Evolutionary conservation across 2,888 invertebrate genomes (phyloP), one percentile per base, ranked within the genome.

Genomic region (Diaphora mendica): DNA sequence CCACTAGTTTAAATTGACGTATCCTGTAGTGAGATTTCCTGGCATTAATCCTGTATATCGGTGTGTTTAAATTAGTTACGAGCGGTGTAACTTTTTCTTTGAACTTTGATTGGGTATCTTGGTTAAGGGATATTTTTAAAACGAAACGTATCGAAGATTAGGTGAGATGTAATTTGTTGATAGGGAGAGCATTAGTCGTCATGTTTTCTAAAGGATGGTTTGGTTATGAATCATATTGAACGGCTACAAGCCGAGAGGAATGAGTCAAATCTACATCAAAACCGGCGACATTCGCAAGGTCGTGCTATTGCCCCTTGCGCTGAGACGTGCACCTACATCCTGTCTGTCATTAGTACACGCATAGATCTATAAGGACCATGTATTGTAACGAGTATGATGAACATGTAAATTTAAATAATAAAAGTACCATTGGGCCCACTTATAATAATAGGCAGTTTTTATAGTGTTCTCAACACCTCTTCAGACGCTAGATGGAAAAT

Each of bases 1-100:
- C 90, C 86, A 90, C 91, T 92, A 91, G 92, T 93, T 92, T 91
- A 91, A 95, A 95, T 93, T 93, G 93, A 94, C 93, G 91, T 91
- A 94, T 95, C 95, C 95, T 95, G 95, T 91, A 91, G 92, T 93
- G 91, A 90, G 92, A 92, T 93, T 93, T 92, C 91, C 92, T 91
- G 90, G 89, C 90, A 91, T 92, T 93, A 92, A 93, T 93, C 92
- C 91, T 90, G 86, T 87, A 84, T 85, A 89, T 91, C 88, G 86
- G 81, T 75, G 85, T 89, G 89, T 90, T 90, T 91, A 91, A 92
- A 91, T 92, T 91, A 91, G 91, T 92, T 89, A 89, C 88, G 86
- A 89, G 84, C 87, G 79, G 84, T 86, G 88, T 83, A 82, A 79
- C 84, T 86, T 70, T 79, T 81, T 81, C 91, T 92, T 93, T 93